A percentile compares a stretch with the other conserved stretches of the same genome.
These are phyloP conservation scores for Herpetotheres cachinnans DNA, from an alignment of 2,113 vertebrate genomes.

Conservation along the genomic window DNA sequence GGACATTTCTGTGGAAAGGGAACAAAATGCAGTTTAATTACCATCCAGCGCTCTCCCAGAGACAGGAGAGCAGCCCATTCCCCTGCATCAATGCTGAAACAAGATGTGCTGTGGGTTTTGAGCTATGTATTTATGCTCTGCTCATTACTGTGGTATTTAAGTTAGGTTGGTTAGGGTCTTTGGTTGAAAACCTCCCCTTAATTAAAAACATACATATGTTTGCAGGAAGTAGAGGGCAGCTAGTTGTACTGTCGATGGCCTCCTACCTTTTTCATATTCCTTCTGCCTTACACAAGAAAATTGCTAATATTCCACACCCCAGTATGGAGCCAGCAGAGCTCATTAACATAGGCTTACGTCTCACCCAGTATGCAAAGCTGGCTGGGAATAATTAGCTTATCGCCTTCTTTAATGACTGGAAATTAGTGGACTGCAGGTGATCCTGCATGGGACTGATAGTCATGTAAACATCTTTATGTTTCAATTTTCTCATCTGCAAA, in stretches of 20 bases:
- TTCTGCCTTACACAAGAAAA: background rate
- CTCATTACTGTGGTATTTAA: background rate
- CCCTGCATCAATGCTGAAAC: background rate
- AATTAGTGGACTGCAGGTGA: background rate
- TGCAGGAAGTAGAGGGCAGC: background rate
- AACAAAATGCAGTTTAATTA: background rate
- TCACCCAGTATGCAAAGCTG: background rate
- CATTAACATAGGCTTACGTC: rapidly evolving
- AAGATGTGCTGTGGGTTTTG: background rate
- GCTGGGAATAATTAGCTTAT: background rate
- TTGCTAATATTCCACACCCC: background rate
- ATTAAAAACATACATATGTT: background rate
- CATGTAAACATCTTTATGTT: background rate
- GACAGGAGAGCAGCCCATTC: background rate
- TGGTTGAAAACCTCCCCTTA: background rate
- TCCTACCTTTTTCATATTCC: background rate
- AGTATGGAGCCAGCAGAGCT: background rate
- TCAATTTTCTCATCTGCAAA: background rate
- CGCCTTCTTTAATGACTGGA: background rate
- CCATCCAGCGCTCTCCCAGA: background rate
- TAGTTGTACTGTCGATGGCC: background rate
- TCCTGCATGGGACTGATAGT: background rate
- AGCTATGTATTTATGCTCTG: background rate
- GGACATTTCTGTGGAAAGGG: background rate
- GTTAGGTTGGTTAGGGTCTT: background rate